A percentile compares a stretch with the other conserved stretches of the same genome.
Conservation (phyloP, 2,797 vertebrate species). For the Picus viridis region DNA sequence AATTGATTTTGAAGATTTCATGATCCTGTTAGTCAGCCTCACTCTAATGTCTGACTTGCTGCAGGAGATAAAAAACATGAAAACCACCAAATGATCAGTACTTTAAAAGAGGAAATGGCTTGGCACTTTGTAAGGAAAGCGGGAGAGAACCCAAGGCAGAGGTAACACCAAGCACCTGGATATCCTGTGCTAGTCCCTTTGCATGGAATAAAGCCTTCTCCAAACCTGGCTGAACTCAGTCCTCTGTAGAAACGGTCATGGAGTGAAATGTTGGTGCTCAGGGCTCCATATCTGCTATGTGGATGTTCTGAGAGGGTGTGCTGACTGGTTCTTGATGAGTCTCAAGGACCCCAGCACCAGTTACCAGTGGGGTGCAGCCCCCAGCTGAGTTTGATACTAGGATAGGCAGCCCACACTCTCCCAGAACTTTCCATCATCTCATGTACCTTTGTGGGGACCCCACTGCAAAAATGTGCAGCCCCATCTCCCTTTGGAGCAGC, state of each 20-base stretch:
- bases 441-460: fast-evolving
- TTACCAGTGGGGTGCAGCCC: background rate
- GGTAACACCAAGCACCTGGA: background rate
- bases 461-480: background rate
- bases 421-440: background rate
- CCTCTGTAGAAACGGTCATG: fast-evolving
- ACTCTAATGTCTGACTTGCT: conserved; percentile 78
- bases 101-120: background rate
- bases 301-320: fast-evolving
- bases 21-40: conserved; percentile 79
- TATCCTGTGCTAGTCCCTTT: background rate
- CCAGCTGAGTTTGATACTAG: background rate
- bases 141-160: background rate
- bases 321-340: fast-evolving
- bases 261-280: background rate
- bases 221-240: background rate
- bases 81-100: conserved; percentile 50
- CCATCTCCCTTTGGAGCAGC: background rate
- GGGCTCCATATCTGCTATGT: fast-evolving
- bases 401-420: background rate
- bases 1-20: conserved; percentile 81
- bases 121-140: background rate
- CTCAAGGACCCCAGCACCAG: background rate
- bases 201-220: conserved; percentile 42
- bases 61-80: conserved; percentile 70